Evolutionary conservation across 2,797 vertebrate genomes (phyloP), one percentile per base, ranked within the genome.

Genomic region (Rhynchotus rufescens): DNA sequence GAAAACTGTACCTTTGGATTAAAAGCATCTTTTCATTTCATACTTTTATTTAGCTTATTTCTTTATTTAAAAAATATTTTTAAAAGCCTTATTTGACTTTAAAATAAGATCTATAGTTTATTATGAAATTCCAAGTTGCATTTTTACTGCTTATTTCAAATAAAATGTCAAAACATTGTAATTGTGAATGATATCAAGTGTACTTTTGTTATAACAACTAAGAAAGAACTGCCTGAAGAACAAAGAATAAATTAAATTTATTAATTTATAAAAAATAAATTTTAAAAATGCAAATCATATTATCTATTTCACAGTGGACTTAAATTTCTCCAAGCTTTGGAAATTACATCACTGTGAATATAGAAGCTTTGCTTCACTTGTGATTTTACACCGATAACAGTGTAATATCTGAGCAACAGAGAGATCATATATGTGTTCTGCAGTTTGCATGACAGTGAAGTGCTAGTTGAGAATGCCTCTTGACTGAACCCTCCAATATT

Each of bases 251-350:
- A 38, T 38, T 38, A 38, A 38, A 38, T 38, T 38, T 38, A 38
- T 38, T 38, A 38, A 38, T 38, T 38, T 38, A 38, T 38, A 38
- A 38, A 38, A 38, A 38, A n/a, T 56, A 56, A 68, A 60, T 21
- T 42, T 12, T 22, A 12, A 22, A 49, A 61, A 54, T 26, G 19
- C 0, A 1, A 26, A 5, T 62, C 32, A 73, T 0, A 0, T n/a
- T 62, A 20, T 4, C 6, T 67, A 15, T 80, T 76, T 82, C 34
- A 22, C 20, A 26, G 23, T 1, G 1, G 12, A 86, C 73, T 59
- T 42, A 51, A 59, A 45, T 8, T 69, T 82, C 15, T 80, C 12
- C 76, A 19, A 12, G 17, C 23, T 71, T 91, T 26, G 10, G 38
- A 77, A 17, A 67, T 51, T 68, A 44, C 17, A 71, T 16, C 26